These are phyloP conservation scores for Trachops cirrhosus DNA, from an alignment of 2,797 vertebrate species.

Conservation along the genomic window DNA sequence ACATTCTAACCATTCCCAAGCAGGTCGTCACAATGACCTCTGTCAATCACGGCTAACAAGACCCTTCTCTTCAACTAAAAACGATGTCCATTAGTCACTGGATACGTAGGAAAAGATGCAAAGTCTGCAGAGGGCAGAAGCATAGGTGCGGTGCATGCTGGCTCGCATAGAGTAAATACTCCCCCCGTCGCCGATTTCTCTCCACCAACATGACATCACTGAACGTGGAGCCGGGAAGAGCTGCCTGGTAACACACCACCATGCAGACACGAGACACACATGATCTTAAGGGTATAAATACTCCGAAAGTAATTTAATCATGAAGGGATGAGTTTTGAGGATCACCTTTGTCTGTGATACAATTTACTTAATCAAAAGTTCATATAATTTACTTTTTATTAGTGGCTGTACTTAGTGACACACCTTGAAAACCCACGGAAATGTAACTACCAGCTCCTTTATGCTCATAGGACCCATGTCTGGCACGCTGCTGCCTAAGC, in stretches of 20 bases:
- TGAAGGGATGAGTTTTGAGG: not conserved
- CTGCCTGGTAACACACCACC: fast-evolving
- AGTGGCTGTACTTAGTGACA: not conserved
- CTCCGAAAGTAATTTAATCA: not conserved
- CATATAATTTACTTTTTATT: not conserved
- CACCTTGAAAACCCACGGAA: not conserved
- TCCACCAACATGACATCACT: not conserved
- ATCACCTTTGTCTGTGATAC: not conserved
- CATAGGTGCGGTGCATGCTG: fast-evolving
- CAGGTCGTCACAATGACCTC: constrained; percentile 66
- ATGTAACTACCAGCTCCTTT: not conserved
- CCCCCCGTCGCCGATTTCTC: not conserved
- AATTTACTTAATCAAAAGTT: not conserved
- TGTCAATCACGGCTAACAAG: constrained; percentile 74
- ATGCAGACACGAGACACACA: fast-evolving
- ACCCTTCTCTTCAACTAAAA: constrained; percentile 64
- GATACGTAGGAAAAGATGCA: not conserved
- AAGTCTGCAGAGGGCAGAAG: not conserved
- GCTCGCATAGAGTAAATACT: not conserved
- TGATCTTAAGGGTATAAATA: not conserved
- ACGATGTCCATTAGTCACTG: constrained; percentile 45
- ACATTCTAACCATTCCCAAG: constrained; percentile 62
- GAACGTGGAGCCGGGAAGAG: fast-evolving
- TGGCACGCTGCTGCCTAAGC: not conserved
- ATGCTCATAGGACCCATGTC: not conserved